Base-by-base conservation (phyloP, 2,797 vertebrate species). In the Lutjanus campechanus region DNA sequence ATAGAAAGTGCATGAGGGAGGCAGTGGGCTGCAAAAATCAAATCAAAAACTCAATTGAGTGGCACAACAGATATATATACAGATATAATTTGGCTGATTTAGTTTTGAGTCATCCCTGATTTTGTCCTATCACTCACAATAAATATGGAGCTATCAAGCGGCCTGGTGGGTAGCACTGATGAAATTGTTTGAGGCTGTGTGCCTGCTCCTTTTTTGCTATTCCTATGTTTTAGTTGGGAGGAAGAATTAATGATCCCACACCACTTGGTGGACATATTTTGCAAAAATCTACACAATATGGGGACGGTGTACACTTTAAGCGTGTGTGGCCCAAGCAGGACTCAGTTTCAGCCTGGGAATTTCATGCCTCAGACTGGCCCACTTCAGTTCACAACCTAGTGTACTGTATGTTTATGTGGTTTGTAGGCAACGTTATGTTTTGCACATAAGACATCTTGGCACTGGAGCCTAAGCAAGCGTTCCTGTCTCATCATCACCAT, bases 31-130 rank as follows among this genome's bases (percentile, higher is more conserved):
- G 81, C 73, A 81, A 53, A 69, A 89, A 90, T 85, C 73, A 17
- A 89, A 90, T 89, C 69, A 86, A 59, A 90, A 86, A 79, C 77
- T 85, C 85, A 90, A 85, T 68, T 85, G 88, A 90, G 85, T 85
- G 84, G 62, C 82, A 76, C 78, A 82, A 73, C 76, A 80, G 73
- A 88, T 64, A 85, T 67, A 86, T 80, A 80, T 82, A 80, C 77
- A 89, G 86, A 91, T 89, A 80, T 84, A 65, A 89, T 92, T 87
- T 82, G 77, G 63, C 47, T 83, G 78, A 87, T 90, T 90, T 87
- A 46, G 84, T 83, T 86, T 78, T 5, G 77, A 83, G 78, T 84
- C 87, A 76, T 86, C 69, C 73, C 73, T 79, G 76, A 82, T 89
- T 85, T 87, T 12, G 41, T 73, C 59, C 76, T 55, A 66, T 88